Percentiles rank a stretch among this genome's conserved stretches.
Conservation (phyloP, 2,113 vertebrate genomes). For the Rattus rattus region DNA sequence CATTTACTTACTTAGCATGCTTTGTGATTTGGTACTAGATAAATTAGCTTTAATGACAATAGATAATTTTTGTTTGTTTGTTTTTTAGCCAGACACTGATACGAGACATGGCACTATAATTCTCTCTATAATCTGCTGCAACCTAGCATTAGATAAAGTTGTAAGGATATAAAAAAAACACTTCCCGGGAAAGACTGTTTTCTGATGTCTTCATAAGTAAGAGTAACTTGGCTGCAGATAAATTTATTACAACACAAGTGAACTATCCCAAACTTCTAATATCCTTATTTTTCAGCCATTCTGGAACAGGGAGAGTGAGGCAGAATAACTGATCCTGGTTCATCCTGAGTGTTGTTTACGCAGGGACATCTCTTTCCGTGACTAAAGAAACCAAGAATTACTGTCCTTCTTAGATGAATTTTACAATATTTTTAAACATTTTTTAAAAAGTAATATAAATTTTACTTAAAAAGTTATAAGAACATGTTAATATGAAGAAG, state of each 20-base stretch:
- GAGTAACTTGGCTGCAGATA: background rate
- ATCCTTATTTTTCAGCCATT: background rate
- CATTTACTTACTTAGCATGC: background rate
- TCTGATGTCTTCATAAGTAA: background rate
- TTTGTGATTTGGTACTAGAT: background rate
- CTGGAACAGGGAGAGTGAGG: background rate
- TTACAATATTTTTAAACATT: background rate
- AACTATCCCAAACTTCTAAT: background rate
- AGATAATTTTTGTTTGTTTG: background rate
- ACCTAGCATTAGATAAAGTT: background rate
- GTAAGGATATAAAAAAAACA: background rate
- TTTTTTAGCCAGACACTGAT: background rate
- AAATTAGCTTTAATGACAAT: background rate
- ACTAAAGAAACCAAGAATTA: background rate
- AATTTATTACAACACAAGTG: background rate
- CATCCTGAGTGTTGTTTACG: background rate
- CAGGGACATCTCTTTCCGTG: background rate
- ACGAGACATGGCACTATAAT: background rate
- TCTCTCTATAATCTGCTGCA: background rate
- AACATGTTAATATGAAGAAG: background rate
- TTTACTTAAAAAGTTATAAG: background rate
- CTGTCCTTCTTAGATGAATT: background rate
- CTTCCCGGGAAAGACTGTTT: constrained; percentile 31
- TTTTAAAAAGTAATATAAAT: background rate
- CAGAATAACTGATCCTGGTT: background rate